Evolutionary conservation across 2,797 vertebrate genomes (phyloP).

Genomic region (Crocidura indochinensis): DNA sequence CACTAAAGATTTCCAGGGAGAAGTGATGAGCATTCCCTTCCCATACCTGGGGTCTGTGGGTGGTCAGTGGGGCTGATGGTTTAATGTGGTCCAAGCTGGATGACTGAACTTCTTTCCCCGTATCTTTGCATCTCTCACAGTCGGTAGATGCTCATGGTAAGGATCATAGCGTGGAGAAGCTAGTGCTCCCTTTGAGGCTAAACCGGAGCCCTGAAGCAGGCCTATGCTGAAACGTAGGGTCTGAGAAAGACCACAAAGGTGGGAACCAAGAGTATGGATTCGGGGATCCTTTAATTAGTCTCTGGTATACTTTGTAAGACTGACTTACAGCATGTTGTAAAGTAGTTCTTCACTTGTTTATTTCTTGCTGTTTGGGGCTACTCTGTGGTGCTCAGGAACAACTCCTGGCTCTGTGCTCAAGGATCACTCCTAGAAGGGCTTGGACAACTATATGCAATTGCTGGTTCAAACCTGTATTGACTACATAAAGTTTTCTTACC

Average conservation of each 20-base stretch:
- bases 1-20: background rate
- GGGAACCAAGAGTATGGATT: background rate
- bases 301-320: too few species aligned
- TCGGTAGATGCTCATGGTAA: rapidly evolving
- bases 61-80: background rate
- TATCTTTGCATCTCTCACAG: rapidly evolving
- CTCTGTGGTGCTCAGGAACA: too few species aligned
- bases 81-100: background rate
- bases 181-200: background rate
- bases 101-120: rapidly evolving
- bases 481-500: too few species aligned
- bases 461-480: background rate
- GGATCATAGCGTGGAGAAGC: background rate
- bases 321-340: too few species aligned
- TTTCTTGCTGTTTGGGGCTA: too few species aligned
- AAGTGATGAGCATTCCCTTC: background rate
- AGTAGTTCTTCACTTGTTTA: too few species aligned
- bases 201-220: background rate
- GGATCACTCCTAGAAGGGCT: too few species aligned
- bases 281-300: too few species aligned
- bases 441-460: too few species aligned
- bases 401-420: too few species aligned
- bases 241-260: background rate
- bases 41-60: background rate
- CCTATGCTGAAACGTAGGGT: background rate